phyloP scores from a whole-genome alignment of 2,797 vertebrate species.

The Heterohyrax brucei region DNA sequence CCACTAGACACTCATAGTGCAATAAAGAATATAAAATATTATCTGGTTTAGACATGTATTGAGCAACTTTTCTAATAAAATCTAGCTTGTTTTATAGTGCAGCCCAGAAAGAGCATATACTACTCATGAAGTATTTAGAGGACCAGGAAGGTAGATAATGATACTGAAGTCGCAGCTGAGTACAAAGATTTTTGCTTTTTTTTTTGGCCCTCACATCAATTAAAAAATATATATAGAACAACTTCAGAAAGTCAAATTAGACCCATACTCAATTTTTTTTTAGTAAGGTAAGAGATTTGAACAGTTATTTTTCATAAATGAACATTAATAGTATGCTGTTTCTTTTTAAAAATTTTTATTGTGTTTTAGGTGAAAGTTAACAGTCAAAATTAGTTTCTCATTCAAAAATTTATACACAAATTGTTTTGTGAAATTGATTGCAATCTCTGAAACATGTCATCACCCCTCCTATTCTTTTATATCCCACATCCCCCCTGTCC shows the following conservation, averaged over 20 bases:
- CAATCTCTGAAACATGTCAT: too few relatives aligned
- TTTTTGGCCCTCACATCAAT: not conserved
- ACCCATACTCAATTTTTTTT: not conserved
- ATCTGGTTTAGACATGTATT: constrained; percentile 22
- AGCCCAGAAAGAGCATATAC: constrained; percentile 61
- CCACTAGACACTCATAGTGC: not conserved
- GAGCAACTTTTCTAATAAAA: constrained; percentile 75
- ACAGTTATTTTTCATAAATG: too few relatives aligned
- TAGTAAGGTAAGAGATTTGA: too few relatives aligned
- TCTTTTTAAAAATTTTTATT: too few relatives aligned
- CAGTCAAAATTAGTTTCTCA: too few relatives aligned
- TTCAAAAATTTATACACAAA: too few relatives aligned
- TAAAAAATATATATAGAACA: not conserved
- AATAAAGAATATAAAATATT: not conserved
- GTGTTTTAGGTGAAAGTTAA: too few relatives aligned
- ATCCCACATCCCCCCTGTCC: too few relatives aligned
- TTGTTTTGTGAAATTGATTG: too few relatives aligned
- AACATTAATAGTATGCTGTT: too few relatives aligned
- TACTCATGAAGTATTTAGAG: constrained; percentile 60
- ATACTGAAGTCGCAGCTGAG: not conserved
- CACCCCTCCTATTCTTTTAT: too few relatives aligned
- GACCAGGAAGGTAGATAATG: constrained; percentile 64
- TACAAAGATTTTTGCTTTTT: not conserved
- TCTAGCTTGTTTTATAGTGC: constrained; percentile 43
- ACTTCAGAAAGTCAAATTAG: not conserved